Evolutionary conservation across 1,140 invertebrate genomes (phyloP), one percentile per base, ranked within the genome.

Genomic region (Latrodectus geometricus): DNA sequence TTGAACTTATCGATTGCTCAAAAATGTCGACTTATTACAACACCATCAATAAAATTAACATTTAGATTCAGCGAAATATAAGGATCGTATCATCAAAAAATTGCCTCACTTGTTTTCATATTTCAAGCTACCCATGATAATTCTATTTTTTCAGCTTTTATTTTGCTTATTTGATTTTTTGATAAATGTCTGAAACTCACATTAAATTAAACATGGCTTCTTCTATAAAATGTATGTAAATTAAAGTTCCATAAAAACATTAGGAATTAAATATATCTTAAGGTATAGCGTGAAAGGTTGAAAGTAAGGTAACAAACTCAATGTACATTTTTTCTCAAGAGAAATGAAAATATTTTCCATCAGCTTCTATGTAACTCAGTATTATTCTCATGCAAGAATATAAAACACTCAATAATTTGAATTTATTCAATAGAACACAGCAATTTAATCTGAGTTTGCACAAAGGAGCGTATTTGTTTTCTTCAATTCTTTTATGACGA

Each of bases 361-460:
- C 54, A 61, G 54, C 0, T 61, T 61, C 54, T 4, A 8, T 61
- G 54, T 11, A 61, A 61, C 17, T 61, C 54, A 61, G 54, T 61
- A 54, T 76, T 56, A 61, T 56, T 21, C 50, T 56, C 14, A 17
- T 21, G 14, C 54, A 9, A 54, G 54, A 23, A 23, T 17, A 54
- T 4, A 21, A 56, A 20, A 35, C 12, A 23, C n/a, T 54, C 4
- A 14, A 0, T 35, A 76, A 56, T 76, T 56, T 76, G 21, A 35
- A 56, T 56, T n/a, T 56, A 76, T 61, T 17, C 54, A 21, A 54
- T 52, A 76, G 12, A 56, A 23, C 3, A 20, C n/a, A 15, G 14
- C 54, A 76, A 56, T 23, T 56, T 56, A 56, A 76, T 76, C 11
- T 76, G 20, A 12, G 17, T 76, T 73, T 23, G 52, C n/a, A 76